Evolutionary conservation across 2,888 invertebrate genomes (phyloP), one percentile per base, ranked within the genome.

Genomic region (Drosophila monieri): DNA sequence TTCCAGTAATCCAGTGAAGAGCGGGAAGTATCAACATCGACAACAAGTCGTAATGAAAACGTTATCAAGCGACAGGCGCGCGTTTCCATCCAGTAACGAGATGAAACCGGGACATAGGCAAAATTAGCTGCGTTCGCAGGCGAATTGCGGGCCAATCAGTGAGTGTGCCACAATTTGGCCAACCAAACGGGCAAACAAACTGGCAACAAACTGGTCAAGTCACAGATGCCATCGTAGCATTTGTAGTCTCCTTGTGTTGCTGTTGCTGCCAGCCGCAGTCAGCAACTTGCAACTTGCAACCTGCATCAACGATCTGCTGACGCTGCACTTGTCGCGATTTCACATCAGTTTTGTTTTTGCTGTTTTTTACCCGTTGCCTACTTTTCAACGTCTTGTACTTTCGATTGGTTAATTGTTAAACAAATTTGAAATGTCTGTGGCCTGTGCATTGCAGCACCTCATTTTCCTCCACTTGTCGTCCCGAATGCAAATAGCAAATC

Each of bases 331-430:
- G 83, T 78, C 67, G 81, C 75, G 71, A 74, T 74, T 83, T 67
- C 72, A 62, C 68, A 80, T 73, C 73, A 73, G 69, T 48, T 65
- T 49, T 77, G 55, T 60, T 65, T 25, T 21, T 10, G n/a, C 18
- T 9, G 55, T 56, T 72, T 59, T 57, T 71, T 44, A 43, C 46
- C 37, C 41, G 37, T 77, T 79, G 84, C 78, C 74, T 87, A 87
- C 81, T 85, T 83, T 85, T 83, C 41, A 80, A 85, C 80, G 76
- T 74, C 76, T 71, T 71, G 74, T 75, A 73, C 76, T 79, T 78
- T 76, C 88, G 72, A 76, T 80, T 78, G 81, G 76, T 78, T 89
- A 86, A 88, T 89, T 89, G 88, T 88, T 81, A 76, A 85, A 81
- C 89, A 85, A 84, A 89, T 89, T 84, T 80, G 71, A 74, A 68